These are phyloP conservation scores for Callinectes sapidus DNA, from an alignment of 2,888 invertebrate species.

Conservation along the genomic window DNA sequence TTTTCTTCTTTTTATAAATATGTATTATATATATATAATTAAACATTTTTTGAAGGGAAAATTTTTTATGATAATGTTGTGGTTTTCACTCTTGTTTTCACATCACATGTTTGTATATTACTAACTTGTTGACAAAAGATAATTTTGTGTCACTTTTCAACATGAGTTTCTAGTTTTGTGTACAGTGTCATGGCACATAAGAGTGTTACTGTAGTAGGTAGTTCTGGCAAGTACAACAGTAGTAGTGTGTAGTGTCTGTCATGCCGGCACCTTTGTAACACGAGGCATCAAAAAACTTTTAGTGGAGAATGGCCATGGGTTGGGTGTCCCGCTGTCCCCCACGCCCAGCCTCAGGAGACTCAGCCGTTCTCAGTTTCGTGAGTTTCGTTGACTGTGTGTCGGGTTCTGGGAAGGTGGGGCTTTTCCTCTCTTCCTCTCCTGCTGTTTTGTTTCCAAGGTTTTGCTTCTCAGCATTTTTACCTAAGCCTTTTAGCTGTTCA, in stretches of 20 bases:
- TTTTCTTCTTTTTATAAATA: not conserved
- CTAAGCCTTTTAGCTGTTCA: slow-evolving; percentile 23
- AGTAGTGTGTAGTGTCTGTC: slow-evolving; percentile 16
- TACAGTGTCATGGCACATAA: not conserved
- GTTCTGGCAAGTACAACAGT: not conserved
- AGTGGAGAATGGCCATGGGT: slow-evolving; percentile 63
- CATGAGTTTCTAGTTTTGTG: not conserved
- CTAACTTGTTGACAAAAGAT: not conserved
- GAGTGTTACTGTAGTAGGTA: not conserved
- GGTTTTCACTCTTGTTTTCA: not conserved
- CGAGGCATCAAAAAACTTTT: slow-evolving; percentile 47
- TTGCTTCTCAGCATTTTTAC: slow-evolving; percentile 17
- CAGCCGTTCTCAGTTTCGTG: slow-evolving; percentile 58
- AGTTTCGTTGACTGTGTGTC: slow-evolving; percentile 50
- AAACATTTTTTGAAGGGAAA: not conserved
- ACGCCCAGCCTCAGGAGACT: slow-evolving; percentile 41
- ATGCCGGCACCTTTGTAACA: not conserved
- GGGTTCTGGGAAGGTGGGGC: slow-evolving; percentile 40
- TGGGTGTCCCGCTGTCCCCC: slow-evolving; percentile 25
- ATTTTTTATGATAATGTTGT: not conserved
- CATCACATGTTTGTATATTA: not conserved
- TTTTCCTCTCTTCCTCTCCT: slow-evolving; percentile 19
- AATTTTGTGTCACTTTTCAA: not conserved
- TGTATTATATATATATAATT: not conserved
- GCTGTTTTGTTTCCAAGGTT: slow-evolving; percentile 29